Conservation (phyloP, 1,140 invertebrate species). For the Chironomus tepperi region DNA sequence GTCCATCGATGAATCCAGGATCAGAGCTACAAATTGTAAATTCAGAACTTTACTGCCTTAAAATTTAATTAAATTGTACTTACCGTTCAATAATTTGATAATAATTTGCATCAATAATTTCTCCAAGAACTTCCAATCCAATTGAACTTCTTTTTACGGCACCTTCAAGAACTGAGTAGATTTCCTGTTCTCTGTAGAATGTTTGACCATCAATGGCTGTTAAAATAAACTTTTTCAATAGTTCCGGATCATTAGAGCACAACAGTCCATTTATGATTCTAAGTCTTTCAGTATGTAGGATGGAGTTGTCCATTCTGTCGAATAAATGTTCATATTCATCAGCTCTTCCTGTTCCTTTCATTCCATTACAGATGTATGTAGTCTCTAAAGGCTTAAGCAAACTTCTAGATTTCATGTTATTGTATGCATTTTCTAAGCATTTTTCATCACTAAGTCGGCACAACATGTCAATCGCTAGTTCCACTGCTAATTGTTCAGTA, state of each 20-base stretch:
- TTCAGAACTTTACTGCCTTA: neutral
- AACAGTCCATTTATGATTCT: neutral
- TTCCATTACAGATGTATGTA: neutral
- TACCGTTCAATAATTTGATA: neutral
- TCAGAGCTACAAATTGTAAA: neutral
- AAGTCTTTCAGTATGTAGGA: neutral
- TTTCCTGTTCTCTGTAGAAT: neutral
- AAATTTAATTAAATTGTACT: neutral
- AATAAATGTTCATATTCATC: neutral
- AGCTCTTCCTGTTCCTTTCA: neutral
- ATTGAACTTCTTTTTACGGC: neutral
- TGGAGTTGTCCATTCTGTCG: neutral
- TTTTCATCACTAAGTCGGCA: constrained; percentile 19
- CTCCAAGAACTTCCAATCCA: neutral
- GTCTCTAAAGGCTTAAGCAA: neutral
- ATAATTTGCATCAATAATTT: neutral
- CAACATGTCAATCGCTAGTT: neutral
- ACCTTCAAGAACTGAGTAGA: neutral
- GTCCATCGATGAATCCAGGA: neutral
- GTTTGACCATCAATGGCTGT: neutral
- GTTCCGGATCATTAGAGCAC: neutral
- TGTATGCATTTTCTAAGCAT: neutral
- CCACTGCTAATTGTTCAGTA: neutral
- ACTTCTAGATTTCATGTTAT: neutral
- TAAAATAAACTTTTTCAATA: neutral